Evolutionary conservation across 2,888 invertebrate species (phyloP), one percentile per base, ranked within the genome.

Genomic region (Desoria tigrina): DNA sequence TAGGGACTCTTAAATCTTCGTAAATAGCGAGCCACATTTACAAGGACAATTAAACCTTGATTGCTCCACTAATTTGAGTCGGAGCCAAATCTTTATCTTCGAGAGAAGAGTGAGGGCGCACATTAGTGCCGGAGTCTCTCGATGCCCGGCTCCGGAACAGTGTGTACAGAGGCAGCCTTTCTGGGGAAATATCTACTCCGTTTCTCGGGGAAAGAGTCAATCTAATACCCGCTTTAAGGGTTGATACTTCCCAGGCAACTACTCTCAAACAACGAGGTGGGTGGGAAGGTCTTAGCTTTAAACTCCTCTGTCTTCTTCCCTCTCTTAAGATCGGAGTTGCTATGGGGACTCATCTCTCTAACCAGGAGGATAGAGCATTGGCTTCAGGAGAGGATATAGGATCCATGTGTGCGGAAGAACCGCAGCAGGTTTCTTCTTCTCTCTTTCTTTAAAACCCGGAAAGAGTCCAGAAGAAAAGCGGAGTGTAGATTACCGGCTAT

Each of bases 41-140:
- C 74, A 76, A 74, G 76, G 76, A 70, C 74, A 76, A 76, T 76
- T 76, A 76, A 76, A 72, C 74, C 68, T 74, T 71, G 76, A 76
- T 74, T 76, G 74, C 73, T 74, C 74, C 67, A 74, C 74, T 76
- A 76, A 76, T 76, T 76, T 73, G 74, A 74, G 74, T 72, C 72
- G 59, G 72, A 74, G 72, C 73, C 73, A 75, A 72, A 68, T 73
- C 73, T 73, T 74, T 76, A 72, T 74, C 74, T 73, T 68, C 68
- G 65, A 55, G 39, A 59, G 59, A 27, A 55, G 39, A 59, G 59
- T 49, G 28, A 45, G 49, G 42, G 49, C 6, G 32, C 32, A 32
- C 32, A 32, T 32, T 32, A 32, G 32, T 32, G 32, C 4, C 6
- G 51, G 23, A 45, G 26, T 21, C 14, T 14, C 23, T 18, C 4